Evolutionary conservation across 2,113 vertebrate species (phyloP), one percentile per base, ranked within the genome.

Genomic region (Patagioenas fasciata): DNA sequence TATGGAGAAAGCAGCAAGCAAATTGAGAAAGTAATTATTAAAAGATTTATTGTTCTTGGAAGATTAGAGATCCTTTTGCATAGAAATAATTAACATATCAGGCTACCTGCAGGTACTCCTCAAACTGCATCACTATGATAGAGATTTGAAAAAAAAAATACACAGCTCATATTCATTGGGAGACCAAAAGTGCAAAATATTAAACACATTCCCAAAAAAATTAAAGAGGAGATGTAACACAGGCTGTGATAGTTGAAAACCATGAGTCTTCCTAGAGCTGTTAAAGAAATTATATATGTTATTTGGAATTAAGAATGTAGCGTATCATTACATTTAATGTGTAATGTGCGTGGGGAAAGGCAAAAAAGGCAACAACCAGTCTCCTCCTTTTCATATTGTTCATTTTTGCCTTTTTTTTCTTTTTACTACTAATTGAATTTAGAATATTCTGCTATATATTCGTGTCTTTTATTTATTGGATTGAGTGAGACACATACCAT

Each of bases 21-120:
- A 87, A 93, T 86, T 78, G 77, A 81, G 80, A 95, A 93, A 89
- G 70, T 74, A 87, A 92, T 95, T 81, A 77, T 74, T 93, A 75
- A 72, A 80, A 91, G 78, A 85, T 92, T 84, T 85, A 75, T 81
- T 87, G 32, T 81, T 84, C 77, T 91, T 94, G 57, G 34, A 95
- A 92, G 77, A 95, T 86, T 48, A 91, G 73, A 84, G 19, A 57
- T 81, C 56, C 1, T 2, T 48, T 85, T 78, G 36, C 69, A 79
- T 2, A 65, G 44, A 79, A 86, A n/a, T 79, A 87, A 92, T 95
- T 79, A 93, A 56, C 32, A 61, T 57, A 48, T 9, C 34, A 74
- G n/a, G 14, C 73, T 92, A 77, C 61, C 53, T 91, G 60, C 48
- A 84, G 65, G 13, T 89, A 50, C 28, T 91, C 20, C 26, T 44